Conservation (phyloP, 2,797 vertebrate genomes). For the Choloepus didactylus region DNA sequence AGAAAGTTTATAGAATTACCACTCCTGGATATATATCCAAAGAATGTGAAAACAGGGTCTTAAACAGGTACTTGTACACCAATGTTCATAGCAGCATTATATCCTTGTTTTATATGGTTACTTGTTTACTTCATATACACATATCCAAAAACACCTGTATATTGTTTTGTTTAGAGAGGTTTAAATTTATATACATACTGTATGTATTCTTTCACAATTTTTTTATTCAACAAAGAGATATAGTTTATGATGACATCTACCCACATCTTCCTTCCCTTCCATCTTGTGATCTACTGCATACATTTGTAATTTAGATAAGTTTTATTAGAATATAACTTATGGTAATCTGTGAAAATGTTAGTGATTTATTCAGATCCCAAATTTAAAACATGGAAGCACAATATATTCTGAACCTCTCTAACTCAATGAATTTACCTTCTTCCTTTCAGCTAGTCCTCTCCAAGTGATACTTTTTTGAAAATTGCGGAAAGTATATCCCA, state of each 20-base stretch:
- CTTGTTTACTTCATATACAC: neutral
- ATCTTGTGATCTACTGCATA: neutral
- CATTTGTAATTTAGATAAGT: neutral
- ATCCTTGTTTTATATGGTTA: too few species aligned
- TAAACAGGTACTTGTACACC: too few species aligned
- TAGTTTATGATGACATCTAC: neutral
- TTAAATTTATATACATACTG: neutral
- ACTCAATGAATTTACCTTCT: neutral
- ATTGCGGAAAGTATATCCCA: neutral
- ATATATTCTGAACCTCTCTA: neutral
- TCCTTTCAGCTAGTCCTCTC: neutral
- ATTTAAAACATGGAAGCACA: neutral
- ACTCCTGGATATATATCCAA: too few species aligned
- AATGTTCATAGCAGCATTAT: too few species aligned
- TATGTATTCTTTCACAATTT: neutral
- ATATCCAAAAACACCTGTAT: neutral
- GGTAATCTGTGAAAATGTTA: neutral
- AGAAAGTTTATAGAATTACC: too few species aligned
- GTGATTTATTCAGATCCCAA: slow-evolving; percentile 17
- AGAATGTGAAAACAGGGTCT: too few species aligned
- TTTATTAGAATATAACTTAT: neutral
- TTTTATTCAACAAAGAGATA: neutral
- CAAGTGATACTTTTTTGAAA: neutral
- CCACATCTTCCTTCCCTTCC: neutral
- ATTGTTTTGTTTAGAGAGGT: neutral